Evolutionary conservation across 2,888 invertebrate species (phyloP).

Genomic region (Melinaea menophilus): DNA sequence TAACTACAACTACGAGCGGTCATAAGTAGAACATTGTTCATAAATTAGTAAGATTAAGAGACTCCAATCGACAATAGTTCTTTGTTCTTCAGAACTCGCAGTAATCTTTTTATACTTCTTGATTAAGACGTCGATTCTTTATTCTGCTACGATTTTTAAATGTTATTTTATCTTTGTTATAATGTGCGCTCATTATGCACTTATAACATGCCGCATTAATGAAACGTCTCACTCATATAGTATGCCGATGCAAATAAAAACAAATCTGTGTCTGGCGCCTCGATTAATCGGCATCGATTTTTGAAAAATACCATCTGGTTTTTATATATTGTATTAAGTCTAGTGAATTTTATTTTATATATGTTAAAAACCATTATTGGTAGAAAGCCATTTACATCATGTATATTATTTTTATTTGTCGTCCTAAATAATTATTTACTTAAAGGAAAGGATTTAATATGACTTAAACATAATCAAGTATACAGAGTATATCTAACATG

Average conservation of each 20-base stretch:
- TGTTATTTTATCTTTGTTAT: conserved; percentile 2
- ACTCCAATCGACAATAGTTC: conserved; percentile 15
- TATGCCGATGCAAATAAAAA: conserved; percentile 2
- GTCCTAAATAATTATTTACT: no score
- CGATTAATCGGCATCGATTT: conserved; percentile 1
- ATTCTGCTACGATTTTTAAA: conserved; percentile 4
- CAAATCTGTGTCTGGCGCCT: conserved; percentile 1
- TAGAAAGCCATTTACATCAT: no score
- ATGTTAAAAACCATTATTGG: no score
- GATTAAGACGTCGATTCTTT: conserved; percentile 6
- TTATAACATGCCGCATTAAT: conserved; percentile 7
- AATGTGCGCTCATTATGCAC: conserved; percentile 3
- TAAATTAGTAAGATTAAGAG: conserved; percentile 17
- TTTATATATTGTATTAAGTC: no score
- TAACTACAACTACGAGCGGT: conserved; percentile 15
- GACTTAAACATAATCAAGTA: conserved; percentile 3
- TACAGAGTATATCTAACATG: conserved; percentile 19
- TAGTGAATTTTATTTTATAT: no score
- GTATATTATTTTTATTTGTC: no score
- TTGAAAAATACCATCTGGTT: not conserved
- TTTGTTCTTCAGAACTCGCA: not conserved
- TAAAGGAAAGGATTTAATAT: no score
- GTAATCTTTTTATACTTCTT: conserved; percentile 4
- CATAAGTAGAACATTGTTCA: conserved; percentile 18
- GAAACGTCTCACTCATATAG: conserved; percentile 3